Conservation (phyloP, 2,113 vertebrate species). For the Neolamprologus brichardi region DNA sequence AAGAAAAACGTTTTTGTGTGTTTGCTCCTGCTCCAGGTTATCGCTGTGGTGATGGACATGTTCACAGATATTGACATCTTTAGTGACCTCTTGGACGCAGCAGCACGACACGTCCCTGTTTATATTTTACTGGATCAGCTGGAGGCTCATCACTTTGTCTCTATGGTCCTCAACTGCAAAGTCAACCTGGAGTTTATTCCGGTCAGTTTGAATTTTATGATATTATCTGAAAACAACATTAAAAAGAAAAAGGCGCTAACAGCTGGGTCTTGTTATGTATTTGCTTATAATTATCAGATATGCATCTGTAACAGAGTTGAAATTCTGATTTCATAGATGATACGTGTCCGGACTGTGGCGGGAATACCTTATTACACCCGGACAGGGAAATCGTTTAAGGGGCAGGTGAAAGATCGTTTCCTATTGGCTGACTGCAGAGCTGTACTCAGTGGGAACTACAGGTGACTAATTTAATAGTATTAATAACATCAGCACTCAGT, state of each 20-base stretch:
- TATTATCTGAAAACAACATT: neutral
- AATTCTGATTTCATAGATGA: conserved; percentile 75
- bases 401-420: conserved; percentile 93
- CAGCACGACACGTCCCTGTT: conserved; percentile 84
- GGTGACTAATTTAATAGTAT: conserved; percentile 63
- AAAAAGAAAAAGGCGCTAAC: neutral
- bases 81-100: conserved; percentile 84
- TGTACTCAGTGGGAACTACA: conserved; percentile 95
- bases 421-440: conserved; percentile 89
- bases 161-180: conserved; percentile 86
- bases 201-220: conserved; percentile 67
- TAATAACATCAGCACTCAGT: neutral
- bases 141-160: conserved; percentile 83
- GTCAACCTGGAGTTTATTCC: conserved; percentile 87
- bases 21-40: conserved; percentile 74
- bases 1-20: neutral
- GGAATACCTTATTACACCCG: conserved; percentile 91
- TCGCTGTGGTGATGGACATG: conserved; percentile 93
- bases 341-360: conserved; percentile 89
- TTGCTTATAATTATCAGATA: neutral
- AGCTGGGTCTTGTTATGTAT: neutral
- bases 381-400: conserved; percentile 91
- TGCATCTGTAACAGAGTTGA: neutral
- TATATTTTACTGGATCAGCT: conserved; percentile 93
- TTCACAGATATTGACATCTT: conserved; percentile 96